Evolutionary conservation across 1,140 invertebrate species (phyloP), one percentile per base, ranked within the genome.

Genomic region (Nasonia longicornis): DNA sequence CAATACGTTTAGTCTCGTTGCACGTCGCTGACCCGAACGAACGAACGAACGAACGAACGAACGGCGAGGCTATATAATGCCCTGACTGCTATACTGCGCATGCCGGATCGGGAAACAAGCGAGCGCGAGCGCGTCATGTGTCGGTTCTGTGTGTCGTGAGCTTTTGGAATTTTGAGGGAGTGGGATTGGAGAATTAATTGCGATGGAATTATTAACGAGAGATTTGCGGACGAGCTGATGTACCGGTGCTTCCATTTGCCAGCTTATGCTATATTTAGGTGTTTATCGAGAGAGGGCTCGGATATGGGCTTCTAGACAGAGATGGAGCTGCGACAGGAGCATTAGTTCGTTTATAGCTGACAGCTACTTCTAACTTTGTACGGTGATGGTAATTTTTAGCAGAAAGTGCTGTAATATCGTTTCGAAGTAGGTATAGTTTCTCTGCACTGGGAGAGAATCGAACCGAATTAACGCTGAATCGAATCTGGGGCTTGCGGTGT

Each of bases 1-100:
- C 52, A n/a, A 58, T 58, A 58, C 52, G 52, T 58, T 58, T 58
- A 58, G 52, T 58, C 52, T 58, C n/a, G 52, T 58, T 58, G 52
- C 52, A n/a, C 52, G 16, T 58, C 16, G 20, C 52, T 58, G 52
- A 58, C 52, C 52, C 52, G 52, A 58, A 58, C 52, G 14, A 38
- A 31, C 31, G 31, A 31, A 31, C 31, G 31, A 31, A 31, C 31
- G 31, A 31, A 31, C 31, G 31, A 31, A 31, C 31, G 31, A 35
- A 35, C 3, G 38, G 10, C 26, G 10, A n/a, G 16, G 52, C 16
- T 58, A 58, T 58, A n/a, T n/a, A 58, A 58, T n/a, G 20, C 52
- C 52, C 2, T 58, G 52, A 48, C 20, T 16, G 16, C 48, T 26
- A 52, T 35, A 6, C 31, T 3, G 3, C 31, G 48, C 26, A 52